Conservation (phyloP, 1,140 invertebrate genomes). For the Zaprionus davidi region DNA sequence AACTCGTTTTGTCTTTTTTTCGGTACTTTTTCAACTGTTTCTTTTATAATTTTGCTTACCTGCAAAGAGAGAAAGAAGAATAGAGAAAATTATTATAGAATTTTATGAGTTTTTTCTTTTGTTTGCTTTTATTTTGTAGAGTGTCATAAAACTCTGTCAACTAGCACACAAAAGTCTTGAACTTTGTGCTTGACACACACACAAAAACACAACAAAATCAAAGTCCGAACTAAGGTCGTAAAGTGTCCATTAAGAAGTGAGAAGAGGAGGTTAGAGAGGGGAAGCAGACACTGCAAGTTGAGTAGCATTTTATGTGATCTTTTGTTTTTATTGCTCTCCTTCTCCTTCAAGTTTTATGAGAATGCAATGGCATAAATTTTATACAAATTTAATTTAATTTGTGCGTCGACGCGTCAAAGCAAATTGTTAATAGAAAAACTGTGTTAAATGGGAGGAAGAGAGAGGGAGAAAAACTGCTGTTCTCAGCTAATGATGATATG, state of each 20-base stretch:
- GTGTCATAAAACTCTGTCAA: conserved; percentile 32
- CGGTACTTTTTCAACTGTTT: conserved; percentile 18
- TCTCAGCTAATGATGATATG: conserved; percentile 22
- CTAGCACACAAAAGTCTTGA: conserved; percentile 47
- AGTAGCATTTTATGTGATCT: conserved; percentile 50
- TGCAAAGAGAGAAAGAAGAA: conserved; percentile 59
- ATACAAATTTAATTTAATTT: conserved; percentile 61
- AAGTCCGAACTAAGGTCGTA: conserved; percentile 28
- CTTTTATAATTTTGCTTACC: conserved; percentile 60
- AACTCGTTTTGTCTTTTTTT: conserved; percentile 20
- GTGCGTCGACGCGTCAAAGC: conserved; percentile 5
- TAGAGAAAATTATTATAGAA: conserved; percentile 34
- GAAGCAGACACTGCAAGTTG: conserved; percentile 20
- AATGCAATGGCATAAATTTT: conserved; percentile 44
- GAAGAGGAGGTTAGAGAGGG: conserved; percentile 27
- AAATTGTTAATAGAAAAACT: conserved; percentile 31
- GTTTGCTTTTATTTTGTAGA: conserved; percentile 23
- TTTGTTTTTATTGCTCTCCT: conserved; percentile 1
- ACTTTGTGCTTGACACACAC: conserved; percentile 31
- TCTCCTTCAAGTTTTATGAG: conserved; percentile 16
- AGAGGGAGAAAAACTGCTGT: conserved; percentile 4
- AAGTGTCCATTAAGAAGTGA: conserved; percentile 38
- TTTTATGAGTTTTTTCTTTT: conserved; percentile 60
- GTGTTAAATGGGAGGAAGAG: background rate
- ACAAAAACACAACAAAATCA: conserved; percentile 26